Percentiles rank a stretch among this genome's conserved stretches.
Conservation (phyloP, 1,140 invertebrate genomes). For the Bombyx mandarina region DNA sequence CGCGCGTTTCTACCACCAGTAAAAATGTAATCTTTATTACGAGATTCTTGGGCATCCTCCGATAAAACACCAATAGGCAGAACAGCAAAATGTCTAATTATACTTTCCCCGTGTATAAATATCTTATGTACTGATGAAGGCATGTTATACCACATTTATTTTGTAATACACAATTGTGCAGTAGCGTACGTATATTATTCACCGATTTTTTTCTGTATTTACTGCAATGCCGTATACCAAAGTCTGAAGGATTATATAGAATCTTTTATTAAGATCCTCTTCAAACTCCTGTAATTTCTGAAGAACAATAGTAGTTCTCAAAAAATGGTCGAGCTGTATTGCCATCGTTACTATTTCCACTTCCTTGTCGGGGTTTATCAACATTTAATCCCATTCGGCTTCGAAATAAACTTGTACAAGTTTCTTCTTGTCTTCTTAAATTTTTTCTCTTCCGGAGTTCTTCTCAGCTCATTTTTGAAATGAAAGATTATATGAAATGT, state of each 20-base stretch:
- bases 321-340: constrained; percentile 12
- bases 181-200: constrained; percentile 2
- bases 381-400: constrained; percentile 11
- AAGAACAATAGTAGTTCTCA: constrained; percentile 10
- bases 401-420: constrained; percentile 13
- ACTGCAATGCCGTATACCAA: constrained; percentile 17
- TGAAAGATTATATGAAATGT: constrained; percentile 18
- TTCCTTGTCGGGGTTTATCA: constrained; percentile 12
- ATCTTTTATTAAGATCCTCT: constrained; percentile 13
- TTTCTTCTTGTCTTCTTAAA: constrained; percentile 10
- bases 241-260: constrained; percentile 14
- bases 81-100: constrained; percentile 11
- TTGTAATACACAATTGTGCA: neutral
- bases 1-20: no score
- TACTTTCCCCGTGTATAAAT: constrained; percentile 2
- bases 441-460: constrained; percentile 12
- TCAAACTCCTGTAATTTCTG: constrained; percentile 21
- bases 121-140: constrained; percentile 17
- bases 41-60: constrained; percentile 14
- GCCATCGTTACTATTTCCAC: constrained; percentile 17
- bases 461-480: constrained; percentile 15
- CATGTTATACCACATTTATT: constrained; percentile 18
- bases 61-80: constrained; percentile 15
- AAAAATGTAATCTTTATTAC: constrained; percentile 12
- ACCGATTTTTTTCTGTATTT: constrained; percentile 15